phyloP scores from a whole-genome alignment of 2,797 vertebrate genomes.

The Chelidonichthys spinosus region DNA sequence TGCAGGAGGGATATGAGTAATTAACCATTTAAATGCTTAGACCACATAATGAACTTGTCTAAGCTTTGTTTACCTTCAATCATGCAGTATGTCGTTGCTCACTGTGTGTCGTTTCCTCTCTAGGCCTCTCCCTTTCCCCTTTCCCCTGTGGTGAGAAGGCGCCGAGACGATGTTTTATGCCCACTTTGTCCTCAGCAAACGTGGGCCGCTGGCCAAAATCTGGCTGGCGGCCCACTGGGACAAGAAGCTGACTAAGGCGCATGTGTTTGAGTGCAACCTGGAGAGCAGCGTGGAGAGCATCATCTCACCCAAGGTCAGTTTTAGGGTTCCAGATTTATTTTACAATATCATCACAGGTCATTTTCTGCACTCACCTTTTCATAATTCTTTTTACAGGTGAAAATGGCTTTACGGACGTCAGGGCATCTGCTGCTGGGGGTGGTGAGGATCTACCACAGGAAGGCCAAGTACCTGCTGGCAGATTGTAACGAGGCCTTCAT shows the following conservation, averaged over 20 bases:
- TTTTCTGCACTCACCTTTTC: background rate
- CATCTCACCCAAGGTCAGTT: slow-evolving; percentile 92
- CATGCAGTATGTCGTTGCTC: background rate
- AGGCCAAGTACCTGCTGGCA: slow-evolving; percentile 95
- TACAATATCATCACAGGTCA: background rate
- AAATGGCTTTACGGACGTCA: slow-evolving; percentile 95
- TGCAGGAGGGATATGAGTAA: no score
- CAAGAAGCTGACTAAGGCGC: slow-evolving; percentile 96
- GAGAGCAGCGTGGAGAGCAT: slow-evolving; percentile 97
- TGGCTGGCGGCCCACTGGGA: slow-evolving; percentile 98
- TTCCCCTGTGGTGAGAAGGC: slow-evolving; percentile 73
- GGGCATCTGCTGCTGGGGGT: slow-evolving; percentile 94
- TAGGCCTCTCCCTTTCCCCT: slow-evolving; percentile 58
- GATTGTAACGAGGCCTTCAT: slow-evolving; percentile 97
- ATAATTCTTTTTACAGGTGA: slow-evolving; percentile 83
- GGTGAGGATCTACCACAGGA: slow-evolving; percentile 96
- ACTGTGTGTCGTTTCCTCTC: background rate
- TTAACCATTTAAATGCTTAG: background rate
- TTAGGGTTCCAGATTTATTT: background rate
- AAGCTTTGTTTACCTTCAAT: slow-evolving; percentile 15
- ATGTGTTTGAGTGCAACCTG: slow-evolving; percentile 95
- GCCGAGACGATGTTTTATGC: slow-evolving; percentile 93
- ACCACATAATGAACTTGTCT: background rate
- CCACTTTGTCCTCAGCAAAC: slow-evolving; percentile 95
- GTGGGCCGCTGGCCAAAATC: slow-evolving; percentile 96